Percentiles rank a stretch among this genome's conserved stretches.
phyloP scores from a whole-genome alignment of 2,113 vertebrate species.

The Sakesphorus luctuosus region DNA sequence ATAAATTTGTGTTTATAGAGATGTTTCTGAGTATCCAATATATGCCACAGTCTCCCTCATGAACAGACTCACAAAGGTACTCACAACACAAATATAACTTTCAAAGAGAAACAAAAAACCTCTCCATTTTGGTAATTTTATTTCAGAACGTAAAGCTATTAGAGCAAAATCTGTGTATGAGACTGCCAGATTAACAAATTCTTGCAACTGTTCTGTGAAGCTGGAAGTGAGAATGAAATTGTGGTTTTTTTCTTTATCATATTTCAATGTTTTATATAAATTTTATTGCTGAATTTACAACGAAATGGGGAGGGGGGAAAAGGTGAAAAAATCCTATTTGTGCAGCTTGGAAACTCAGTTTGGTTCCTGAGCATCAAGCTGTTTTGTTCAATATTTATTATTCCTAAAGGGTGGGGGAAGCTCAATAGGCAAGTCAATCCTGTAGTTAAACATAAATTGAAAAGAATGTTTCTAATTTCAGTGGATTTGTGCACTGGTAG shows the following conservation, averaged over 20 bases:
- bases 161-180: neutral
- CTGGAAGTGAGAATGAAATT: neutral
- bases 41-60: neutral
- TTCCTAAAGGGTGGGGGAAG: neutral
- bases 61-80: neutral
- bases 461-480: neutral
- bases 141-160: neutral
- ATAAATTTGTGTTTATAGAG: neutral
- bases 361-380: neutral
- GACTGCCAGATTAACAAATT: neutral
- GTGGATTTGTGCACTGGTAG: neutral
- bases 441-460: neutral
- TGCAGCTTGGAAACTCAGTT: neutral
- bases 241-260: accelerated
- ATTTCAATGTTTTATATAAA: neutral
- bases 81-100: neutral
- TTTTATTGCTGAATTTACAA: neutral
- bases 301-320: accelerated
- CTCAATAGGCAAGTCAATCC: neutral
- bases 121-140: neutral
- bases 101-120: neutral
- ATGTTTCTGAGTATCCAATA: neutral
- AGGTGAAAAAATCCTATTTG: neutral
- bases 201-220: neutral
- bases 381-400: neutral